Conservation (phyloP, 2,888 invertebrate species). For the Perdita meconis region DNA sequence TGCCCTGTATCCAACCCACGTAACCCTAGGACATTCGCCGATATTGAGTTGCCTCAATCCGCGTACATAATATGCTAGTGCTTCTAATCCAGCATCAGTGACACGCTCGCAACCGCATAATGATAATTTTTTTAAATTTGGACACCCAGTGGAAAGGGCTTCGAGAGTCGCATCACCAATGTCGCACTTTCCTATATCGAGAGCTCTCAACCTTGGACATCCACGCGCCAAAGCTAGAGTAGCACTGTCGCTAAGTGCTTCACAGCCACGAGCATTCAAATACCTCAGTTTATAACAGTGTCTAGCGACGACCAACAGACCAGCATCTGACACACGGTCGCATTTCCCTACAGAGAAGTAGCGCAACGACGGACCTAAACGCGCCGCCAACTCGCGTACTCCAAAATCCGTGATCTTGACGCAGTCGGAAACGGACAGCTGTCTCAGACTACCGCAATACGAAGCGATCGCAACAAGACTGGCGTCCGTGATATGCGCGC, state of each 20-base stretch:
- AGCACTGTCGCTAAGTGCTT: slow-evolving; percentile 96
- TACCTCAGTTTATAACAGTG: slow-evolving; percentile 95
- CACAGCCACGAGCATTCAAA: slow-evolving; percentile 96
- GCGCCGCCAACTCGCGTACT: slow-evolving; percentile 92
- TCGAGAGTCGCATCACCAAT: slow-evolving; percentile 95
- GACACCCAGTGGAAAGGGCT: slow-evolving; percentile 94
- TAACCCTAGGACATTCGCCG: slow-evolving; percentile 94
- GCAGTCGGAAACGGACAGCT: slow-evolving; percentile 96
- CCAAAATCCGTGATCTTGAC: slow-evolving; percentile 95
- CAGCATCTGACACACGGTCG: slow-evolving; percentile 95
- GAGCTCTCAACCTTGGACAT: slow-evolving; percentile 93
- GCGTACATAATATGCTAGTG: slow-evolving; percentile 94
- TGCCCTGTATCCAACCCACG: slow-evolving; percentile 94
- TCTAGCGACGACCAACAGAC: slow-evolving; percentile 93
- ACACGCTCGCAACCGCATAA: slow-evolving; percentile 96
- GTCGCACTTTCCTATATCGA: slow-evolving; percentile 97
- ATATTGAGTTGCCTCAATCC: slow-evolving; percentile 96
- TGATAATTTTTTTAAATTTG: slow-evolving; percentile 95
- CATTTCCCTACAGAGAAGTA: slow-evolving; percentile 98
- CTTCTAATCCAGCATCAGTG: slow-evolving; percentile 94
- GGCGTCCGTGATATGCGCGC: slow-evolving; percentile 95
- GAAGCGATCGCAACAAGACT: slow-evolving; percentile 96
- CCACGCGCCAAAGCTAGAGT: slow-evolving; percentile 93
- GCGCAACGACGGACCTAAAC: slow-evolving; percentile 94
- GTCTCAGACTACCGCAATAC: slow-evolving; percentile 93